A percentile compares a stretch with the other conserved stretches of the same genome.
phyloP scores from a whole-genome alignment of 2,797 vertebrate genomes.

The Lepus oiostolus region DNA sequence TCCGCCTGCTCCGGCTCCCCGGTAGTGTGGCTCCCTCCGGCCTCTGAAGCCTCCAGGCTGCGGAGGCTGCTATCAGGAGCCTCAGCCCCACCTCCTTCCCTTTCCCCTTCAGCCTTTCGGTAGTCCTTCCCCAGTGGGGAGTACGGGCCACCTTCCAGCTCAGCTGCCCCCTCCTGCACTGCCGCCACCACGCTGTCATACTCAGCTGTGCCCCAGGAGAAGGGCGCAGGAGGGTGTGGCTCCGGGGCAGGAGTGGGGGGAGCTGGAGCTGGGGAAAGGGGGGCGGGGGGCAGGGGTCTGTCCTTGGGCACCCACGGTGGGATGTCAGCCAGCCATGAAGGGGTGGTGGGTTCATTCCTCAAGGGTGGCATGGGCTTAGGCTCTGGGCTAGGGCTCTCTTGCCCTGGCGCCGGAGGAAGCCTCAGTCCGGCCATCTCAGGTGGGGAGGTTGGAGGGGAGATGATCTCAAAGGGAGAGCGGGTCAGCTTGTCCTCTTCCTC shows the following conservation, averaged over 20 bases:
- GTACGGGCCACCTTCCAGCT: conserved; percentile 71
- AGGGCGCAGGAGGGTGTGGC: conserved; percentile 74
- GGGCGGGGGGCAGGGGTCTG: conserved; percentile 82
- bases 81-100: conserved; percentile 43
- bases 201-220: conserved; percentile 74
- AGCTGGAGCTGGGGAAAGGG: conserved; percentile 80
- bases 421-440: conserved; percentile 73
- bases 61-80: not conserved
- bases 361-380: conserved; percentile 36
- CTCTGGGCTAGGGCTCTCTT: conserved; percentile 71
- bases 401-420: conserved; percentile 46
- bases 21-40: conserved; percentile 21
- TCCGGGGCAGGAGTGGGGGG: conserved; percentile 72
- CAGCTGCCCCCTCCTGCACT: conserved; percentile 74
- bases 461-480: conserved; percentile 83
- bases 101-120: conserved; percentile 78
- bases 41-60: conserved; percentile 56
- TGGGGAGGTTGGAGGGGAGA: conserved; percentile 81
- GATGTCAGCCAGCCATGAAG: conserved; percentile 84
- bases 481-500: conserved; percentile 83
- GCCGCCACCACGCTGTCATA: conserved; percentile 76
- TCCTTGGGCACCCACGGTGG: conserved; percentile 85
- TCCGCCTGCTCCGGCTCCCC: conserved; percentile 89
- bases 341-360: conserved; percentile 71
- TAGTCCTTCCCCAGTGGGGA: conserved; percentile 80